Conservation (phyloP, 2,888 invertebrate genomes). For the Lamellibrachia columna region DNA sequence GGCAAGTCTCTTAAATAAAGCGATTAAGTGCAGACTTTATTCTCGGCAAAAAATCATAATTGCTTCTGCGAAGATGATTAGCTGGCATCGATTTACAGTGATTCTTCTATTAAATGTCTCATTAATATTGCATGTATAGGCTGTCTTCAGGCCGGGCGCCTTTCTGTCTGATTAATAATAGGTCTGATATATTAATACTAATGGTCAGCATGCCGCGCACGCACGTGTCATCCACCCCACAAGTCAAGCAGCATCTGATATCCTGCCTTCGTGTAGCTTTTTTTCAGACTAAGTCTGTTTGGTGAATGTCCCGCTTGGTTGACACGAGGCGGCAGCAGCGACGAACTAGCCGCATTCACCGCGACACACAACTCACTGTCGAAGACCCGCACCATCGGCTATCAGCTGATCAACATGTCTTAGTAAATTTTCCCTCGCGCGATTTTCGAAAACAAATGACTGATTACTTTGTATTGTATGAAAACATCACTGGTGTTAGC, state of each 20-base stretch:
- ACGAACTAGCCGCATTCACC: background rate
- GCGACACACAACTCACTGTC: background rate
- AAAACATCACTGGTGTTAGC: background rate
- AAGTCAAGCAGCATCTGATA: background rate
- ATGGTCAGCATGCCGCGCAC: background rate
- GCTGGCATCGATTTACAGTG: background rate
- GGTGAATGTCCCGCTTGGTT: background rate
- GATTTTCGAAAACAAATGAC: background rate
- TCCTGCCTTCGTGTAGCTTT: background rate
- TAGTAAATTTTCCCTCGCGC: background rate
- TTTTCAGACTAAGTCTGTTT: background rate
- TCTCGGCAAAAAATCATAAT: background rate
- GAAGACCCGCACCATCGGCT: background rate
- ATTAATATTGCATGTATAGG: background rate
- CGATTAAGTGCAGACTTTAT: background rate
- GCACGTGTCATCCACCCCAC: background rate
- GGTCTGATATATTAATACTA: background rate
- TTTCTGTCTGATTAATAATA: background rate
- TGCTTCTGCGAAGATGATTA: background rate
- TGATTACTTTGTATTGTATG: background rate
- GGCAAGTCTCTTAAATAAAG: background rate
- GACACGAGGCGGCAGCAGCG: background rate
- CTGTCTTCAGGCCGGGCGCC: background rate
- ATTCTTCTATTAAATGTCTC: slow-evolving; percentile 16
- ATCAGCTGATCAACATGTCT: background rate